These are phyloP conservation scores for Malacoctenus gilli DNA, from an alignment of 2,797 vertebrate genomes.

Conservation along the genomic window DNA sequence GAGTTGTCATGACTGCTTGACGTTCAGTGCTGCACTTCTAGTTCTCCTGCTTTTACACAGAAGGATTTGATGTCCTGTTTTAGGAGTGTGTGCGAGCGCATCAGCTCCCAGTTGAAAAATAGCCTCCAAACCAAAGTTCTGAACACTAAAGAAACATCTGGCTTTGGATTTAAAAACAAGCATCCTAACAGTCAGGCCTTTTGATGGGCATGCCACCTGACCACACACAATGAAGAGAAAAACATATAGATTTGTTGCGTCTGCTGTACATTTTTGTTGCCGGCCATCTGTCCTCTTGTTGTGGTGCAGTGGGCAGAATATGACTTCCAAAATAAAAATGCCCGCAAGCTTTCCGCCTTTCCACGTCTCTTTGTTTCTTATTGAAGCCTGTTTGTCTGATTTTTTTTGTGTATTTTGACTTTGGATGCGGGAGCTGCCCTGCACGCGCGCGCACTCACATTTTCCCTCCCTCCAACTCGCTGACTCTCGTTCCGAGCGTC, in stretches of 20 bases:
- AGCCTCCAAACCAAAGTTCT: background rate
- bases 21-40: too few species aligned
- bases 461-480: slow-evolving; percentile 47
- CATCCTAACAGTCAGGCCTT: slow-evolving; percentile 14
- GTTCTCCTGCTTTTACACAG: too few species aligned
- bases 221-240: slow-evolving; percentile 10
- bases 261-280: too few species aligned
- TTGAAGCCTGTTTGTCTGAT: slow-evolving; percentile 5
- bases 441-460: slow-evolving; percentile 17
- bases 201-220: slow-evolving; percentile 28
- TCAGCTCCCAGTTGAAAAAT: too few species aligned
- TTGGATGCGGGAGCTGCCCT: slow-evolving; percentile 33
- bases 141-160: slow-evolving; percentile 11
- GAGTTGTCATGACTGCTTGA: too few species aligned
- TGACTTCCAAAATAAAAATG: slow-evolving; percentile 6
- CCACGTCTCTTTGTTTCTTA: background rate
- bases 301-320: slow-evolving; percentile 5
- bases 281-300: slow-evolving; percentile 33
- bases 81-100: too few species aligned
- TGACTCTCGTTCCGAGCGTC: slow-evolving; percentile 55
- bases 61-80: too few species aligned
- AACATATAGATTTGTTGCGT: slow-evolving; percentile 14
- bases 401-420: slow-evolving; percentile 4
- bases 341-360: background rate
- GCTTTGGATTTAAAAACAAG: slow-evolving; percentile 22